Percentiles rank a stretch among this genome's conserved stretches.
Evolutionary conservation across 2,888 invertebrate genomes (phyloP).

Genomic region (Cryptus viduatorius): DNA sequence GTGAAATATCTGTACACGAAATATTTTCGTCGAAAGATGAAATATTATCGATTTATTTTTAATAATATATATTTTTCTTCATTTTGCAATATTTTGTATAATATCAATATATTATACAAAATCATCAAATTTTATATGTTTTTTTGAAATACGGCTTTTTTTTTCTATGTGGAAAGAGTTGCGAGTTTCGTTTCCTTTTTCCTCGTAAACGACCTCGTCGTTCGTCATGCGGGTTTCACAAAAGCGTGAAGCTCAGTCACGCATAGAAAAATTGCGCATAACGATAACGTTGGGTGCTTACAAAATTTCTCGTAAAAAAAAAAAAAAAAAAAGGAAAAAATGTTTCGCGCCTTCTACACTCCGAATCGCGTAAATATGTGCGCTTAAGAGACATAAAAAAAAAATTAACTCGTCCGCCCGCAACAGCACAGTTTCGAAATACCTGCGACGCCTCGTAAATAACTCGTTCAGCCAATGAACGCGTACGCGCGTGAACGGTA

Average conservation of each 20-base stretch:
- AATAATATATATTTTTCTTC: too few relatives aligned
- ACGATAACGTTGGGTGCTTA: not conserved
- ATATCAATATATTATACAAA: too few relatives aligned
- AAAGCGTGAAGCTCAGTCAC: not conserved
- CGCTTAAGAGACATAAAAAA: not conserved
- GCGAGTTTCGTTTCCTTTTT: too few relatives aligned
- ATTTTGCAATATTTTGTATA: too few relatives aligned
- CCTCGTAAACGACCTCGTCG: not conserved
- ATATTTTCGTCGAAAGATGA: too few relatives aligned
- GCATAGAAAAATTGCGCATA: not conserved
- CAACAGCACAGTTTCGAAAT: not conserved
- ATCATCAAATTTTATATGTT: too few relatives aligned
- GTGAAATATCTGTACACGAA: too few relatives aligned
- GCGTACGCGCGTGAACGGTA: not conserved
- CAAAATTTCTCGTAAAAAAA: too few relatives aligned
- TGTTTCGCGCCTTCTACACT: not conserved
- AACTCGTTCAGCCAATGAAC: conserved; percentile 6
- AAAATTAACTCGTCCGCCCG: not conserved
- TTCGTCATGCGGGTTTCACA: not conserved
- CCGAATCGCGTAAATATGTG: not conserved
- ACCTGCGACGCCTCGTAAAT: not conserved
- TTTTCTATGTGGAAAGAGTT: too few relatives aligned
- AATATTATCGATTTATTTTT: too few relatives aligned
- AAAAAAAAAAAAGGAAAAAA: not conserved
- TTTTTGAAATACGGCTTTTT: too few relatives aligned